These are phyloP conservation scores for Leuciscus idus DNA, from an alignment of 2,113 vertebrate species.

Conservation along the genomic window DNA sequence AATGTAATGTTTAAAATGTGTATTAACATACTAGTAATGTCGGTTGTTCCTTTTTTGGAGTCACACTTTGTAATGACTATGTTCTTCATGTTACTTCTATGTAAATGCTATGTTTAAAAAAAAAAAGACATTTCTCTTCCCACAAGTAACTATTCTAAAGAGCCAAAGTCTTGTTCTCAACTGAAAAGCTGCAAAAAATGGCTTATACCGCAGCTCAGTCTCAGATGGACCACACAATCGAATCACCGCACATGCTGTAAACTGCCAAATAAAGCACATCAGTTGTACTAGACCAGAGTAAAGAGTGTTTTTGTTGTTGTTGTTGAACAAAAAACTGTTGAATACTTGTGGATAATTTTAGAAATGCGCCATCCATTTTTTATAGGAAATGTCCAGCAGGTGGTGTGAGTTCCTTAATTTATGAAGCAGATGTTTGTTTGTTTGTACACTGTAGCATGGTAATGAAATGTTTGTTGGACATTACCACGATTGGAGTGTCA, in stretches of 20 bases:
- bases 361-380: not conserved
- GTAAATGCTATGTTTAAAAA: conserved; percentile 47
- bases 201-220: conserved; percentile 28
- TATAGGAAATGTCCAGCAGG: conserved; percentile 34
- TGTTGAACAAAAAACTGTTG: not conserved
- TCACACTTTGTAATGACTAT: conserved; percentile 56
- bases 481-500: not conserved
- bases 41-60: conserved; percentile 47
- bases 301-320: not conserved
- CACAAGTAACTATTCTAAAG: conserved; percentile 43
- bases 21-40: conserved; percentile 46
- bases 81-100: conserved; percentile 51
- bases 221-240: conserved; percentile 55
- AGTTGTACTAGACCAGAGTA: conserved; percentile 23
- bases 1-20: conserved; percentile 45
- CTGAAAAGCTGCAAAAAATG: conserved; percentile 33
- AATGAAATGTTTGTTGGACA: too few relatives aligned
- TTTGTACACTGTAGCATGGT: too few relatives aligned
- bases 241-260: conserved; percentile 54
- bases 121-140: conserved; percentile 31
- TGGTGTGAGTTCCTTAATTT: not conserved
- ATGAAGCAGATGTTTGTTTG: too few relatives aligned
- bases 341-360: not conserved
- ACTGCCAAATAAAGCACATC: conserved; percentile 58
- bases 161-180: conserved; percentile 51